Base-by-base conservation (phyloP, 2,113 vertebrate species). In the Peucedramus taeniatus region DNA sequence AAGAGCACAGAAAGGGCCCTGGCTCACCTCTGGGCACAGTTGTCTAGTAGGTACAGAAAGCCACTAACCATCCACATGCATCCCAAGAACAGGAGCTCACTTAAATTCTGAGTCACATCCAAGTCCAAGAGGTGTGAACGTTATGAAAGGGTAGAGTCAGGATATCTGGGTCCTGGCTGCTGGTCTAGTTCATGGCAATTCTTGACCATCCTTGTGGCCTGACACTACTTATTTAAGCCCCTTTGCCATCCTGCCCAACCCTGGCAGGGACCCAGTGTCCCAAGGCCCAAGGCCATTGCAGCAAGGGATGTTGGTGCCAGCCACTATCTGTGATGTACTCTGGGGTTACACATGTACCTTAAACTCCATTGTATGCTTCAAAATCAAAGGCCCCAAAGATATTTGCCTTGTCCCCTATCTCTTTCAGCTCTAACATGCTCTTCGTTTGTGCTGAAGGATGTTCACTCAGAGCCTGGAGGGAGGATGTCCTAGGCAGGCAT, bases 361-460 rank as follows among this genome's bases (percentile, higher is more conserved):
- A 33, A 59, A 44, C 6, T 64, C 57, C 28, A 28, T 19, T 0
- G 0, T 33, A 28, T 11, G 6, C 61, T 83, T 53, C 47, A 40
- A 68, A 87, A 49, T 30, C 28, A 51, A 68, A 71, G 69, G 23
- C n/a, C 13, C 3, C 4, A 75, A 51, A 42, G 40, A n/a, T 12
- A 64, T 49, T 63, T 78, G 11, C 57, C 28, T 61, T 61, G 40
- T 30, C 31, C 13, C 6, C 13, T 45, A 37, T 27, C 20, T 70
- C 33, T 63, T 77, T 87, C 24, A 59, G 26, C 57, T 87, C 56
- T 69, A 84, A 24, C 15, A 24, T 6, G n/a, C 17, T 69, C n/a
- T 49, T 77, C 4, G 1, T 31, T 63, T 87, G n/a, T 10, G 3
- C 40, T 53, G 51, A 79, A 79, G 26, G 65, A 20, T 63, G 35